phyloP scores from a whole-genome alignment of 2,888 invertebrate genomes.

The Caenorhabditis sinica region DNA sequence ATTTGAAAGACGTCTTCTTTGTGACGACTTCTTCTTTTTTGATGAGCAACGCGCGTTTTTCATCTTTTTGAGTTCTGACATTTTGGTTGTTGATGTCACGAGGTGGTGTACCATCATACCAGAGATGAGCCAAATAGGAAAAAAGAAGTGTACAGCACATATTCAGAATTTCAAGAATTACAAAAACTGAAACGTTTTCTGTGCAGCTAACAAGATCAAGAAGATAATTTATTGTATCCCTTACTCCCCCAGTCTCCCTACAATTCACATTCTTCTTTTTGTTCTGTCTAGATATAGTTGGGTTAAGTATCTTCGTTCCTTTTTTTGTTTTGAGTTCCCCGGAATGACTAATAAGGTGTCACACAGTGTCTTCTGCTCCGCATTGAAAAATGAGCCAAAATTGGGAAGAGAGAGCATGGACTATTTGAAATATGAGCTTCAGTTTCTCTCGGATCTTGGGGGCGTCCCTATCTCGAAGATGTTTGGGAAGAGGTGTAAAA shows the following conservation, averaged over 20 bases:
- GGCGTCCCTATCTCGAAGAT: background rate
- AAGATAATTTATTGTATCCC: background rate
- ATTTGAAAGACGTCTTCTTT: constrained; percentile 8
- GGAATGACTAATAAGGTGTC: constrained; percentile 44
- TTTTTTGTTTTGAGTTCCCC: constrained; percentile 10
- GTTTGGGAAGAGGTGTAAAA: background rate
- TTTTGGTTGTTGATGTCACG: background rate
- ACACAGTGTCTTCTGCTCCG: background rate
- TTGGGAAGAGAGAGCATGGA: background rate
- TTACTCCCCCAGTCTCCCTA: background rate
- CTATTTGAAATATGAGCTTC: constrained; percentile 34
- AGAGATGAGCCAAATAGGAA: constrained; percentile 12
- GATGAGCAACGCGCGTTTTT: constrained; percentile 8
- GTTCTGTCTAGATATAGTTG: background rate
- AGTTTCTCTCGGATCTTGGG: background rate
- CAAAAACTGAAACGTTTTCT: background rate
- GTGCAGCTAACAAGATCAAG: background rate
- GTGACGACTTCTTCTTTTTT: constrained; percentile 29
- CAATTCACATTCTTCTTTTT: background rate
- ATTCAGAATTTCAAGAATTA: background rate
- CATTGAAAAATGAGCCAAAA: constrained; percentile 41
- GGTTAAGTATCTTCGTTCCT: background rate
- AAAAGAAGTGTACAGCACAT: constrained; percentile 15
- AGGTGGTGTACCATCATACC: background rate
- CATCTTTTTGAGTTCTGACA: background rate